Conservation (phyloP, 2,113 vertebrate genomes). For the Chionodraco myersi region DNA sequence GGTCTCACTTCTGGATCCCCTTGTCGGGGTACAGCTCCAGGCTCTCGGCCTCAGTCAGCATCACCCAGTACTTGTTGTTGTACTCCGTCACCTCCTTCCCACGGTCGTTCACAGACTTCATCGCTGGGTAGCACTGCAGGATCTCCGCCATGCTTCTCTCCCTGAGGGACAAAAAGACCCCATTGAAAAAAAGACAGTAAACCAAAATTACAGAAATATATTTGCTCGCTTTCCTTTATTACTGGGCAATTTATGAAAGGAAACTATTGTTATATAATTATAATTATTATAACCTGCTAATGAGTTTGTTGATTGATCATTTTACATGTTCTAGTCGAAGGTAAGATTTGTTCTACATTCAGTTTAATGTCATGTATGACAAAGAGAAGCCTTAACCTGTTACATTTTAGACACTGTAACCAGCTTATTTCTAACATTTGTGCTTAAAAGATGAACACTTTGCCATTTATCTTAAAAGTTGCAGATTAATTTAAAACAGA, state of each 20-base stretch:
- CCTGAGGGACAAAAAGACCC: constrained; percentile 42
- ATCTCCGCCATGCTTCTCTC: constrained; percentile 89
- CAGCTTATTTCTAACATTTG: background rate
- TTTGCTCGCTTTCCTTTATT: background rate
- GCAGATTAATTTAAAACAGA: background rate
- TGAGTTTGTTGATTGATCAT: background rate
- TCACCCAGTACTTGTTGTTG: constrained; percentile 97
- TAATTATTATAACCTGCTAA: background rate
- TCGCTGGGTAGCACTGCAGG: constrained; percentile 88
- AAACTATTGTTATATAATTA: background rate
- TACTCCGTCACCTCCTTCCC: constrained; percentile 93
- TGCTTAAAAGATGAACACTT: background rate
- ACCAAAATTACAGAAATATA: background rate
- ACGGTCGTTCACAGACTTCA: constrained; percentile 87
- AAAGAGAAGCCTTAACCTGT: background rate
- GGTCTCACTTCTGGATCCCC: constrained; percentile 88
- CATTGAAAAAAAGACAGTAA: background rate
- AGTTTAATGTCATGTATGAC: background rate
- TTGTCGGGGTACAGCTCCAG: constrained; percentile 85
- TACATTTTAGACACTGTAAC: background rate
- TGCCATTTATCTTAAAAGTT: background rate
- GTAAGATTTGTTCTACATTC: background rate
- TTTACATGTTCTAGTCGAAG: background rate
- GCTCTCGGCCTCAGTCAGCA: constrained; percentile 88
- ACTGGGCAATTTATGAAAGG: too few relatives aligned